These are phyloP conservation scores for Erethizon dorsatum DNA, from an alignment of 2,797 vertebrate genomes.

Conservation along the genomic window DNA sequence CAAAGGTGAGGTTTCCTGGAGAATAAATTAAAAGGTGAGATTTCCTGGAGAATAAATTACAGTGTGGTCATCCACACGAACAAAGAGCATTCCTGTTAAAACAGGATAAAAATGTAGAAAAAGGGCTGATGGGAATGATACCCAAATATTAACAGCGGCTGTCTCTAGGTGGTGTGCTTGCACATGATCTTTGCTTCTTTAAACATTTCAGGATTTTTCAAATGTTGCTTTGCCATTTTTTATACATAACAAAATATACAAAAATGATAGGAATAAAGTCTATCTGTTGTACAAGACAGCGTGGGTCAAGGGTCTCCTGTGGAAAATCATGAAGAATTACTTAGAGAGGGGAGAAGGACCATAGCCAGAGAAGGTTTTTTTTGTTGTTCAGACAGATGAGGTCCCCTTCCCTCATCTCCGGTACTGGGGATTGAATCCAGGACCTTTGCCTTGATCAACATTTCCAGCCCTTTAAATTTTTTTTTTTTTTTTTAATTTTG, in stretches of 20 bases:
- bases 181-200: neutral
- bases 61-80: neutral
- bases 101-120: neutral
- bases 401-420: no score
- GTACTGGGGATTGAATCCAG: neutral
- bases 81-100: neutral
- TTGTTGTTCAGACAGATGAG: neutral
- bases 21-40: neutral
- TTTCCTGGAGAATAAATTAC: neutral
- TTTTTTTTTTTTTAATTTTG: neutral
- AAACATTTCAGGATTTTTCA: slow-evolving; percentile 39
- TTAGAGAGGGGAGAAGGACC: neutral
- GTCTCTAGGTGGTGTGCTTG: neutral
- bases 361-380: neutral
- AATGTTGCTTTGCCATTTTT: neutral
- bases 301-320: neutral
- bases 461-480: neutral
- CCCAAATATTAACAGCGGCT: neutral
- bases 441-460: neutral
- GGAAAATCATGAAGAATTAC: slow-evolving; percentile 27
- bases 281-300: neutral
- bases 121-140: neutral
- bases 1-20: neutral
- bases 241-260: neutral
- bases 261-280: neutral